These are phyloP conservation scores for Mustela erminea DNA, from an alignment of 2,797 vertebrate genomes.

Conservation along the genomic window DNA sequence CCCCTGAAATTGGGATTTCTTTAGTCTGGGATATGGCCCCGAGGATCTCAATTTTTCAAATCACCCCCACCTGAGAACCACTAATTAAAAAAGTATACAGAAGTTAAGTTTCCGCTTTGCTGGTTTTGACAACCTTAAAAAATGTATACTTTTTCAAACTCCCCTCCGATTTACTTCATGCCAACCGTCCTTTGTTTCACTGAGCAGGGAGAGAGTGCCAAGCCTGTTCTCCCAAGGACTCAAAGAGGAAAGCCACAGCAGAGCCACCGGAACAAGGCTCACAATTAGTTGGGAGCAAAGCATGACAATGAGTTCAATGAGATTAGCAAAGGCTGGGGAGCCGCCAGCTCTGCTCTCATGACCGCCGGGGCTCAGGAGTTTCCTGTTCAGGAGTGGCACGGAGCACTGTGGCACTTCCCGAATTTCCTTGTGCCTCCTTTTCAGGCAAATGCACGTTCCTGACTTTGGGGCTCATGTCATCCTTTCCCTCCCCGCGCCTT, in stretches of 20 bases:
- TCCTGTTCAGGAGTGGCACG: not conserved
- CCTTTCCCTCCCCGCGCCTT: slow-evolving; percentile 71
- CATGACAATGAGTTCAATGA: slow-evolving; percentile 71
- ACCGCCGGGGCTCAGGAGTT: slow-evolving; percentile 1
- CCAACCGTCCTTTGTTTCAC: not conserved
- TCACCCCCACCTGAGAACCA: not conserved
- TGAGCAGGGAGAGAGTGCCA: not conserved
- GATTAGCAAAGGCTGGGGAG: slow-evolving; percentile 26
- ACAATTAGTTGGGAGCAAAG: slow-evolving; percentile 51
- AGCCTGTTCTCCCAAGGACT: not conserved
- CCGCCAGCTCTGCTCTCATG: slow-evolving; percentile 67
- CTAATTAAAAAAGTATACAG: not conserved
- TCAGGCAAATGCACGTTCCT: slow-evolving; percentile 65
- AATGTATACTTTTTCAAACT: not conserved
- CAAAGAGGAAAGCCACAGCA: not conserved
- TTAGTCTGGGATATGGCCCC: not conserved
- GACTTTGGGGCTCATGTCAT: slow-evolving; percentile 64
- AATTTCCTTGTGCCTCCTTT: slow-evolving; percentile 60
- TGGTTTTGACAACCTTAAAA: not conserved
- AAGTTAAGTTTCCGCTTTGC: not conserved
- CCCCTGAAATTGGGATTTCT: not conserved
- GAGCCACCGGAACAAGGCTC: slow-evolving; percentile 53
- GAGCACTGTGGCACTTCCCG: not conserved
- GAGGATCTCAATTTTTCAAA: not conserved
- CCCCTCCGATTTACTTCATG: not conserved